A percentile compares a stretch with the other conserved stretches of the same genome.
phyloP scores from a whole-genome alignment of 2,113 vertebrate genomes.

The Camelus dromedarius region DNA sequence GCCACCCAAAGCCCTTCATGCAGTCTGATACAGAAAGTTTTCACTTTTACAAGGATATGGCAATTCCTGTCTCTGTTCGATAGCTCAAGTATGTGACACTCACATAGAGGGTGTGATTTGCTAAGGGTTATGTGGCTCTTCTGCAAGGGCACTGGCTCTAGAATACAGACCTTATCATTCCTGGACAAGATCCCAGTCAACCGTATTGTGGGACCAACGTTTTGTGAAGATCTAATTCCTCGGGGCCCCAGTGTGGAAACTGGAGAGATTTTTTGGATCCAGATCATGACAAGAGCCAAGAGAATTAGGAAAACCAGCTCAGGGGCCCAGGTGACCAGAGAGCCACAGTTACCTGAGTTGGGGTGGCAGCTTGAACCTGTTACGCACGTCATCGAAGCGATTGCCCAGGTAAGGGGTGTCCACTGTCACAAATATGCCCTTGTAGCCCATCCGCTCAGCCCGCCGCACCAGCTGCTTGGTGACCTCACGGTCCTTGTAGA shows the following conservation, averaged over 20 bases:
- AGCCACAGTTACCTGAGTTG: slow-evolving; percentile 91
- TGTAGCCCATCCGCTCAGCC: slow-evolving; percentile 92
- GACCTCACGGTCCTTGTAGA: slow-evolving; percentile 94
- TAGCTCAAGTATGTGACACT: background rate
- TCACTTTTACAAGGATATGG: background rate
- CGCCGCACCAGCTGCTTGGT: slow-evolving; percentile 92
- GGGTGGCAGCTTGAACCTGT: slow-evolving; percentile 94
- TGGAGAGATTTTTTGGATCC: background rate
- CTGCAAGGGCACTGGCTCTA: background rate
- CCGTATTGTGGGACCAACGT: background rate
- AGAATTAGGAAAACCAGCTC: background rate
- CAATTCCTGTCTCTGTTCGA: background rate
- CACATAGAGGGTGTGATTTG: background rate
- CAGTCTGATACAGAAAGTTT: background rate
- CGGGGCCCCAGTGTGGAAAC: background rate
- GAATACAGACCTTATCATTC: background rate
- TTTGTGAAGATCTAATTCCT: background rate
- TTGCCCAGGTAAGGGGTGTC: slow-evolving; percentile 96
- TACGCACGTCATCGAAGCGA: slow-evolving; percentile 93
- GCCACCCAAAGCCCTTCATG: background rate
- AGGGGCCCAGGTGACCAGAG: background rate
- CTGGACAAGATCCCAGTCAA: background rate
- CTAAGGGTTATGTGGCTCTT: background rate
- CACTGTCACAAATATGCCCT: slow-evolving; percentile 95
- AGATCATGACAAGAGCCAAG: background rate